These are phyloP conservation scores for Arctia plantaginis DNA, from an alignment of 2,888 invertebrate genomes.

Conservation along the genomic window DNA sequence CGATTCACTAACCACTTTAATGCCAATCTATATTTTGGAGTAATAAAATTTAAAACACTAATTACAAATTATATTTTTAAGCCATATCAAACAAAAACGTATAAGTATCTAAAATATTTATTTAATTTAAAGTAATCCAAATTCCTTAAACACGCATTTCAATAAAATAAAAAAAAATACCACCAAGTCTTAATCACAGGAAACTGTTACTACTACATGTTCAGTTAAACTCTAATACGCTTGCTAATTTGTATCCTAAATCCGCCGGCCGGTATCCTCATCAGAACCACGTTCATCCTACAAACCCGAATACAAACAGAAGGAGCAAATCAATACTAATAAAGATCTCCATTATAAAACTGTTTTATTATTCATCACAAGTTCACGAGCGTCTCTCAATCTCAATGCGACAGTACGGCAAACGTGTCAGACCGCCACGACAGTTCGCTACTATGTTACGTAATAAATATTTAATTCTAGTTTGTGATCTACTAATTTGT, in stretches of 20 bases:
- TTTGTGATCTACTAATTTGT: constrained; percentile 44
- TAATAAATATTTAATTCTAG: constrained; percentile 53
- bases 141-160: no score
- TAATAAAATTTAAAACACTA: no score
- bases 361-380: constrained; percentile 48
- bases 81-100: no score
- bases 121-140: no score
- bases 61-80: no score
- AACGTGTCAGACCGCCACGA: constrained; percentile 9
- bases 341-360: constrained; percentile 26
- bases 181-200: not conserved
- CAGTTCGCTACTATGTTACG: constrained; percentile 35
- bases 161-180: no score
- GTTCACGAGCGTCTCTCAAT: constrained; percentile 18
- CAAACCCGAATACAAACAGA: not conserved
- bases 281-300: not conserved
- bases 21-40: no score
- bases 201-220: not conserved
- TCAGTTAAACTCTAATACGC: not conserved
- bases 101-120: no score
- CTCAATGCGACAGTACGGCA: constrained; percentile 19
- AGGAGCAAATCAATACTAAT: constrained; percentile 11
- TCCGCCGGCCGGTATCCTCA: no score
- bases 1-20: no score
- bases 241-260: no score